Conservation (phyloP, 2,797 vertebrate species). For the Sebastes kiyomatsui region DNA sequence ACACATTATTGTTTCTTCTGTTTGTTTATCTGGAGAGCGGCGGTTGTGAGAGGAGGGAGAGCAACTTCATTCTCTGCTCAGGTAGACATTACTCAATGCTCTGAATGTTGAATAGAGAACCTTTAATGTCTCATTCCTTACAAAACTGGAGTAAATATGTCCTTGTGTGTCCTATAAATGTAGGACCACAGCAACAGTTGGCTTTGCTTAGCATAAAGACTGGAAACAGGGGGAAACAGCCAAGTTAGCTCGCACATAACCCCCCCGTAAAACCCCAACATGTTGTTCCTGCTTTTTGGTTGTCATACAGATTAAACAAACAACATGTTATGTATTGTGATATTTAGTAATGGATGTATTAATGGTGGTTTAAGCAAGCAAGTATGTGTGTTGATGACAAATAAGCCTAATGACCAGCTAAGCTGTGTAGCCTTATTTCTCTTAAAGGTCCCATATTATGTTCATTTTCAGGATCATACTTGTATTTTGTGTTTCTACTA, state of each 20-base stretch:
- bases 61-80: too few species aligned
- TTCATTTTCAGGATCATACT: too few species aligned
- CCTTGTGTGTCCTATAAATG: not conserved
- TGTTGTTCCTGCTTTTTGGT: not conserved
- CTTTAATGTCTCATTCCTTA: not conserved
- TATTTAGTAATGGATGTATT: not conserved
- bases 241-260: not conserved
- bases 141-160: not conserved
- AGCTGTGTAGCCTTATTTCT: not conserved
- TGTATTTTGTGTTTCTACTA: too few species aligned
- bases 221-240: too few species aligned
- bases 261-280: not conserved
- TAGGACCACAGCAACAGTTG: not conserved
- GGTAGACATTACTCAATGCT: too few species aligned
- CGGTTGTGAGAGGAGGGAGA: too few species aligned
- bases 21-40: too few species aligned
- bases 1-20: too few species aligned
- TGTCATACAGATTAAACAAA: not conserved
- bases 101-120: not conserved
- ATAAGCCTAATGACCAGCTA: not conserved
- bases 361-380: not conserved
- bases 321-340: not conserved
- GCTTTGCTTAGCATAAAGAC: not conserved
- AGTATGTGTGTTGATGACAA: not conserved
- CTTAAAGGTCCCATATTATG: too few species aligned